These are phyloP conservation scores for Cololabis saira DNA, from an alignment of 2,113 vertebrate genomes.

Conservation along the genomic window DNA sequence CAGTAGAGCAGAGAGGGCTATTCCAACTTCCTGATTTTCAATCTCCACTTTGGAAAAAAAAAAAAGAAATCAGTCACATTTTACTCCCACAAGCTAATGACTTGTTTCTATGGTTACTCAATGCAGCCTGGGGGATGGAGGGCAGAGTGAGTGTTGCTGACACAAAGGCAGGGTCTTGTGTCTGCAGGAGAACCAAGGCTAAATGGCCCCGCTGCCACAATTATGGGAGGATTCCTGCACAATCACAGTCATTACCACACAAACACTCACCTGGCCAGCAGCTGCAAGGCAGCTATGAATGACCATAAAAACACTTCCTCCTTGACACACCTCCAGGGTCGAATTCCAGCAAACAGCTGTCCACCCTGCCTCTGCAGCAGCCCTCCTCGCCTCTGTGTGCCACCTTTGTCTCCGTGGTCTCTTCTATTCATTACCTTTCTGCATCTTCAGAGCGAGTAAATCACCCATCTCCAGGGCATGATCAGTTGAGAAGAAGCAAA, in stretches of 20 bases:
- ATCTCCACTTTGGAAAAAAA: slow-evolving; percentile 48
- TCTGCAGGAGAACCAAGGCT: slow-evolving; percentile 43
- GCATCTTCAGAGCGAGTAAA: slow-evolving; percentile 27
- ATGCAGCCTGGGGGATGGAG: slow-evolving; percentile 58
- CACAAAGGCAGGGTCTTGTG: slow-evolving; percentile 64
- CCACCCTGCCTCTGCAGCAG: slow-evolving; percentile 29
- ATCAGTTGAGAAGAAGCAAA: slow-evolving; percentile 34
- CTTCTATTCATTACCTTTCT: slow-evolving; percentile 31
- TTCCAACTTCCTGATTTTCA: slow-evolving; percentile 68
- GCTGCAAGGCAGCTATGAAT: slow-evolving; percentile 58
- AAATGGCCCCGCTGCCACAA: slow-evolving; percentile 60
- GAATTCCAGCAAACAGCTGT: slow-evolving; percentile 79
- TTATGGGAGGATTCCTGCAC: slow-evolving; percentile 71
- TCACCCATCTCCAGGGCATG: slow-evolving; percentile 22
- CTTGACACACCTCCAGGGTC: slow-evolving; percentile 62
- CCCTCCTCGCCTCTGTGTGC: slow-evolving; percentile 30
- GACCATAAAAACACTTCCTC: slow-evolving; percentile 69
- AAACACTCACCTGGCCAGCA: slow-evolving; percentile 78
- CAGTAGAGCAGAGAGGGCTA: slow-evolving; percentile 43
- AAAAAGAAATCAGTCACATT: slow-evolving; percentile 62
- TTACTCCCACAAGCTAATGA: slow-evolving; percentile 67
- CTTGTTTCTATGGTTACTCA: slow-evolving; percentile 76
- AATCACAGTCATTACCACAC: slow-evolving; percentile 74
- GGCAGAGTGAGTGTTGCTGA: slow-evolving; percentile 54
- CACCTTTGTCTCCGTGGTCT: slow-evolving; percentile 28